Percentiles rank a stretch among this genome's conserved stretches.
phyloP scores from a whole-genome alignment of 1,140 invertebrate species.

The Octopus sinensis region DNA sequence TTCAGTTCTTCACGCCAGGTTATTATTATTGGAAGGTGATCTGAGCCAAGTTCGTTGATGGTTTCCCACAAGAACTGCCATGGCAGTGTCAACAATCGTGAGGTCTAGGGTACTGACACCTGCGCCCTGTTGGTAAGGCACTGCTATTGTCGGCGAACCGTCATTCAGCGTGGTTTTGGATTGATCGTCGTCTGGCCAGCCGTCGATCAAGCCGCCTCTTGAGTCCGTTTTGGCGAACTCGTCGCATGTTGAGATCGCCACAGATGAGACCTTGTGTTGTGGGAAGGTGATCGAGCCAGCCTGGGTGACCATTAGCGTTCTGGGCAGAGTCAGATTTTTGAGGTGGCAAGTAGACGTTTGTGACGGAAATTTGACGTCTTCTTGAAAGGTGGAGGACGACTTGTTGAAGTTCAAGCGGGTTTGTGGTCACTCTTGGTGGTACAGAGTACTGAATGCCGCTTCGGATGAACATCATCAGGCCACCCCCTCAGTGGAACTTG shows the following conservation, averaged over 20 bases:
- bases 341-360: no score
- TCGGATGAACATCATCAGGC: no score
- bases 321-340: no score
- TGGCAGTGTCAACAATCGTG: not conserved
- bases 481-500: no score
- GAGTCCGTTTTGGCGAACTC: not conserved
- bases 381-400: no score
- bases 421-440: no score
- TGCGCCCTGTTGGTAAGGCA: not conserved
- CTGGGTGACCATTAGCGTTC: no score
- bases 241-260: not conserved
- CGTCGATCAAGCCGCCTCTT: not conserved
- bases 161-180: not conserved
- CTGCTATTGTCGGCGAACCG: not conserved
- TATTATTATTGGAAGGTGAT: not conserved
- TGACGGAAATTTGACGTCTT: no score
- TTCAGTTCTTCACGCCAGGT: not conserved
- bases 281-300: not conserved
- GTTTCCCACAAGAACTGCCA: not conserved
- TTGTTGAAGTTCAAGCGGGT: no score
- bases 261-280: not conserved
- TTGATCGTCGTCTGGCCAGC: not conserved
- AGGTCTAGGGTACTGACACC: not conserved
- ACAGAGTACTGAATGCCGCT: no score
- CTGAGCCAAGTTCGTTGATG: not conserved